phyloP scores from a whole-genome alignment of 2,113 vertebrate genomes.

The Gopherus evgoodei region DNA sequence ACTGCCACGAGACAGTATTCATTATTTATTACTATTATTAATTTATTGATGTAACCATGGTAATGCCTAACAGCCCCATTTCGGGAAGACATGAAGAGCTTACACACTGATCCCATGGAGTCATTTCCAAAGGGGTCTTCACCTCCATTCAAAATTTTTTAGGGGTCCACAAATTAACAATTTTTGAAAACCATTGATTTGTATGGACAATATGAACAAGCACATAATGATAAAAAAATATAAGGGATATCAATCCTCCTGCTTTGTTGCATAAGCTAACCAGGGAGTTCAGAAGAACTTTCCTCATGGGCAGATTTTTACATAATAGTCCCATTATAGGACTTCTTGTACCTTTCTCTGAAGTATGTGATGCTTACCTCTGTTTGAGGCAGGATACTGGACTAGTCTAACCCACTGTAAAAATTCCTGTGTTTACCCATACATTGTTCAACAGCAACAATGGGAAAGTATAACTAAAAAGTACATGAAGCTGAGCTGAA shows the following conservation, averaged over 20 bases:
- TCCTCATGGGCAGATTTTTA: not conserved
- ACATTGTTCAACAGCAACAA: not conserved
- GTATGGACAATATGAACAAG: not conserved
- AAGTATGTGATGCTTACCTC: not conserved
- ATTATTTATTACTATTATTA: not conserved
- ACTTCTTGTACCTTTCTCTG: not conserved
- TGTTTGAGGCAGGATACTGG: not conserved
- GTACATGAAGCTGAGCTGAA: not conserved
- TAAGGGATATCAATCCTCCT: not conserved
- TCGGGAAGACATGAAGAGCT: not conserved
- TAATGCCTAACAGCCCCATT: not conserved
- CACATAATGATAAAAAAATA: not conserved
- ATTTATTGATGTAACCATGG: not conserved
- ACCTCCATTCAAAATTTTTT: not conserved
- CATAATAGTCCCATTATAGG: not conserved
- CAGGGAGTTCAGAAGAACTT: not conserved
- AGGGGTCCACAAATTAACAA: not conserved
- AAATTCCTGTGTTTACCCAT: not conserved
- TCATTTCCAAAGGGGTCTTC: not conserved
- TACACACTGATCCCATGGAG: not conserved
- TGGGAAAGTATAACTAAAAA: not conserved
- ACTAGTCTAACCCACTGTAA: not conserved
- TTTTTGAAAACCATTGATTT: not conserved
- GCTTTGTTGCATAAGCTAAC: not conserved
- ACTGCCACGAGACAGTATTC: not conserved